Evolutionary conservation across 2,797 vertebrate genomes (phyloP), one percentile per base, ranked within the genome.

Genomic region (Corythornis leucogaster): DNA sequence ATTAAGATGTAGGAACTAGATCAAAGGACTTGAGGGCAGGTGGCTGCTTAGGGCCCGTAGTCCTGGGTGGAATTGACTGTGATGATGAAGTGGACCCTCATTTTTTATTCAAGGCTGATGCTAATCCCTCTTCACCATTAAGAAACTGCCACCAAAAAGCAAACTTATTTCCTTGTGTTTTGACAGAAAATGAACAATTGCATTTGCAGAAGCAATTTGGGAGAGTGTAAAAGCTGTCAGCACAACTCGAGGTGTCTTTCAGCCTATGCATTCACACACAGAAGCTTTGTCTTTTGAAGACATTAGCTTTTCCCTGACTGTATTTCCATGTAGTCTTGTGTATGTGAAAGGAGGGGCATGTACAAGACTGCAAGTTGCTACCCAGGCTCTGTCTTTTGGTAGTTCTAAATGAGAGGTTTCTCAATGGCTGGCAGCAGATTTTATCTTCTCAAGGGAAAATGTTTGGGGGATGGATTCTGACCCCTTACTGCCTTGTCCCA

Each of bases 141-240:
- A 89, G 83, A 85, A 94, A 67, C 86, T 82, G 76, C 82, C 82
- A 85, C 81, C 48, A 54, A 79, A 91, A 75, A 93, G 54, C 81
- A 93, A 91, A 88, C 85, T 94, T 95, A 93, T 91, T 96, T 95
- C 89, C 71, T 75, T 75, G 61, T 93, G 77, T 94, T 95, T 95
- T 96, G 93, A 94, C 93, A 93, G 92, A 90, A 90, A 74, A 87
- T 80, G 85, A 95, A 90, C 83, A 91, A 86, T 91, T 90, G 86
- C 79, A 71, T 91, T 94, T 94, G 70, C 85, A 93, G 64, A 96
- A 94, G 85, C 88, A 89, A 94, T 95, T 82, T 94, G 83, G 78
- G 78, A 77, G 76, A 81, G 70, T 0, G 11, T 93, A 89, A 92
- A 81, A 95, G 88, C 73, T 96, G 93, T 94, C 92, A 91, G 75